Conservation (phyloP, 2,113 vertebrate genomes). For the Mus musculus region GRCm39 chr13:71426001-71426500, state of each 20-base stretch:
- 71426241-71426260: neutral
- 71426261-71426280: too few relatives aligned
- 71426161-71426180: too few relatives aligned
- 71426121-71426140: accelerated
- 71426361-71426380: neutral
- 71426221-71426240: accelerated
- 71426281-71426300: neutral
- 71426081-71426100: neutral
- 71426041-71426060: neutral
- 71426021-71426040: neutral
- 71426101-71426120: too few relatives aligned
- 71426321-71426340: too few relatives aligned
- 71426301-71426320: accelerated
- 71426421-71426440: too few relatives aligned
- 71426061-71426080: neutral
- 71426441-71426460: accelerated
- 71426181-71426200: neutral
- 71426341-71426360: neutral
- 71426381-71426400: neutral
- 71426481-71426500: accelerated
- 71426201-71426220: neutral
- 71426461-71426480: neutral
- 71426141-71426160: neutral
- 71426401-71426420: neutral
- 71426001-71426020: too few relatives aligned